Evolutionary conservation across 2,888 invertebrate genomes (phyloP).

Genomic region (Unio pictorum): DNA sequence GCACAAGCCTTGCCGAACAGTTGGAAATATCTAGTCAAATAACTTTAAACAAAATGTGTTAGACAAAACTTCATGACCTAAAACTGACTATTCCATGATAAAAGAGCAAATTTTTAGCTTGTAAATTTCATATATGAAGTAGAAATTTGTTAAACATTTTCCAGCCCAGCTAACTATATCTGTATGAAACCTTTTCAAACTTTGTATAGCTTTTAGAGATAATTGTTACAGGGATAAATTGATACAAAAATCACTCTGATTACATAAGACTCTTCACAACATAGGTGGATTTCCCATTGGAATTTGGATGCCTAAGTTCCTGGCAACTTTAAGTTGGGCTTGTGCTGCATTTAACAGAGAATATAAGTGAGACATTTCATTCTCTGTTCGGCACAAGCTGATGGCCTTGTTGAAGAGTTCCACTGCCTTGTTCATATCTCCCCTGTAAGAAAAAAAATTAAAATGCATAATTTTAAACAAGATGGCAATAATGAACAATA

Average conservation of each 20-base stretch:
- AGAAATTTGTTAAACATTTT: too few species aligned
- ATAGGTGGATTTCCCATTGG: constrained; percentile 40
- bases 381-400: constrained; percentile 85
- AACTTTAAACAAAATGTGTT: too few species aligned
- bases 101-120: too few species aligned
- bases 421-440: constrained; percentile 86
- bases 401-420: constrained; percentile 92
- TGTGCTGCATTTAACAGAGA: constrained; percentile 91
- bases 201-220: too few species aligned
- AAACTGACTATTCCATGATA: too few species aligned
- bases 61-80: too few species aligned
- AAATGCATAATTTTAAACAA: background rate
- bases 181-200: too few species aligned
- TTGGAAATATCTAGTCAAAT: too few species aligned
- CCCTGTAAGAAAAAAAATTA: constrained; percentile 76
- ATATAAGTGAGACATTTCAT: constrained; percentile 92
- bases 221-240: too few species aligned
- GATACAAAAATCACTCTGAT: background rate
- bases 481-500: background rate
- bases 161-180: too few species aligned
- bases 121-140: too few species aligned
- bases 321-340: constrained; percentile 87
- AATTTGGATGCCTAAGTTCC: constrained; percentile 52
- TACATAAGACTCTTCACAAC: constrained; percentile 1
- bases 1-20: too few species aligned